Evolutionary conservation across 2,888 invertebrate species (phyloP).

Genomic region (Ennomos fuscantarius): DNA sequence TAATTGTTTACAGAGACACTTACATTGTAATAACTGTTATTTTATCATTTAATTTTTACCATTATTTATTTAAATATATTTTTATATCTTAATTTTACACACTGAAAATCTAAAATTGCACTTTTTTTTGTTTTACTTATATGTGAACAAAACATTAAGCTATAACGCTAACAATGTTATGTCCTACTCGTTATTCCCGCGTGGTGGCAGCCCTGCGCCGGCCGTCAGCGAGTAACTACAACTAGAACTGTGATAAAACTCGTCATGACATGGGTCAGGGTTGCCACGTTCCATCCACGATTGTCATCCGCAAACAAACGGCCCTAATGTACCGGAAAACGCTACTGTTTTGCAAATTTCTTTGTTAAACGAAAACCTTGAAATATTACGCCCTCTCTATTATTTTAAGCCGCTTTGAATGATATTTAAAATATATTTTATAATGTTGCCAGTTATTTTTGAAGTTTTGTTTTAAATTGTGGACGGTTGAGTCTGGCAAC

Average conservation of each 20-base stretch:
- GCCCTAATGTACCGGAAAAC: constrained; percentile 7
- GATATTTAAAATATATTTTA: background rate
- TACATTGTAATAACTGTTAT: too few species aligned
- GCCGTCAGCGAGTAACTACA: background rate
- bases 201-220: background rate
- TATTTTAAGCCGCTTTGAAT: constrained; percentile 1
- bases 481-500: constrained; percentile 4
- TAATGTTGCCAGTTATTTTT: constrained; percentile 1
- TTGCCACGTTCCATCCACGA: constrained; percentile 2
- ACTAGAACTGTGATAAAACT: constrained; percentile 4
- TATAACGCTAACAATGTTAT: too few species aligned
- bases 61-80: too few species aligned
- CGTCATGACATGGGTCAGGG: constrained; percentile 10
- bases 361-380: constrained; percentile 9
- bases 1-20: too few species aligned
- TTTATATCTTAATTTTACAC: too few species aligned
- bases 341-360: constrained; percentile 6
- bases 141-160: too few species aligned
- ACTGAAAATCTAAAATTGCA: too few species aligned
- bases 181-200: background rate
- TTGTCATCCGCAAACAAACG: constrained; percentile 12
- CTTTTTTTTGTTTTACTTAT: too few species aligned
- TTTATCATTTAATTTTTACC: too few species aligned
- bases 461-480: constrained; percentile 7
- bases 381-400: constrained; percentile 6